phyloP scores from a whole-genome alignment of 92 coral and sea anemone genomes.

The Nematostella vectensis region DNA sequence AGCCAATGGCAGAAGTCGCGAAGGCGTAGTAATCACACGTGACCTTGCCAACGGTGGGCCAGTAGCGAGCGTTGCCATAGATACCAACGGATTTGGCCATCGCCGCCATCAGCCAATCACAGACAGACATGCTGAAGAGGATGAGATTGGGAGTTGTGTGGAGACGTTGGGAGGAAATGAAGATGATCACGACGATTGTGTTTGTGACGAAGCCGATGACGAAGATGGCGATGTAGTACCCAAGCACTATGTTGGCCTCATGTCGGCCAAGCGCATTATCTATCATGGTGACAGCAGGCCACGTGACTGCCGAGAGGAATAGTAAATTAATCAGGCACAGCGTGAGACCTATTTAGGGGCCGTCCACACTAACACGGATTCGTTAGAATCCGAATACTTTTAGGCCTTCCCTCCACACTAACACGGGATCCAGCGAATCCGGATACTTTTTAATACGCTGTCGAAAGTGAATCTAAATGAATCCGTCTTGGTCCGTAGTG shows the following conservation, averaged over 20 bases:
- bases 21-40: conserved; percentile 23
- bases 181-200: conserved; percentile 10
- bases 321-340: no score
- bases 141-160: conserved; percentile 15
- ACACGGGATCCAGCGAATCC: no score
- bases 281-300: no score
- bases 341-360: no score
- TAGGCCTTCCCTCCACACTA: no score
- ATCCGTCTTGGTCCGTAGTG: no score
- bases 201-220: conserved; percentile 4
- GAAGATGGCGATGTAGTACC: background rate
- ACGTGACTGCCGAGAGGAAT: no score
- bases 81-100: conserved; percentile 27
- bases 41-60: background rate
- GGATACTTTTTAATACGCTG: no score
- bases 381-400: no score
- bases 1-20: conserved; percentile 20
- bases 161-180: conserved; percentile 8
- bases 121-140: conserved; percentile 23
- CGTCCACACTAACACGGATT: no score
- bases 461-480: no score
- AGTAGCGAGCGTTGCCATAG: conserved; percentile 2
- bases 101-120: conserved; percentile 32
- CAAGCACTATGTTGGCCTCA: background rate
- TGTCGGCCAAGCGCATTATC: conserved; percentile 1